Evolutionary conservation across 2,797 vertebrate genomes (phyloP).

Genomic region (Euphonia xanthogaster): DNA sequence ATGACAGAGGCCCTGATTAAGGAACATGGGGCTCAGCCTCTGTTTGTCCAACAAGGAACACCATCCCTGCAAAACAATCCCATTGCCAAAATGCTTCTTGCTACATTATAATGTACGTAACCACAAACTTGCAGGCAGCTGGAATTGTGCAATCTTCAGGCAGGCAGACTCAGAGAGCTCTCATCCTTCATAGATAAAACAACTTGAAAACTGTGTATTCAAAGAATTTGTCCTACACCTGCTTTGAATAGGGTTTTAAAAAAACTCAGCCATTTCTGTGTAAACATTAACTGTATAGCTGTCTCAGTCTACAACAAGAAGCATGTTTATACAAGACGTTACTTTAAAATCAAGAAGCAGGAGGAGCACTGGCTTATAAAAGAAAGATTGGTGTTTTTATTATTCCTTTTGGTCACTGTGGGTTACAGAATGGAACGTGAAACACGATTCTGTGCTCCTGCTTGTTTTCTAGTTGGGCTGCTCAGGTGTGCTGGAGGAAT

Average conservation of each 20-base stretch:
- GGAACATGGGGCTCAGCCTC: neutral
- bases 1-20: neutral
- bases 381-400: neutral
- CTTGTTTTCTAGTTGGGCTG: neutral
- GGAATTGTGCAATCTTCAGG: neutral
- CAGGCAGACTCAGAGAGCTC: neutral
- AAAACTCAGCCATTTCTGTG: neutral
- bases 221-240: neutral
- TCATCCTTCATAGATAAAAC: neutral
- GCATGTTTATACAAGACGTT: neutral
- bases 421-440: neutral
- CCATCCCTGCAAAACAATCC: neutral
- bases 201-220: neutral
- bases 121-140: neutral
- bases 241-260: neutral
- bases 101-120: neutral
- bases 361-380: neutral
- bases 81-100: neutral
- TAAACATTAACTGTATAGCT: neutral
- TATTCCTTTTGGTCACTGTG: neutral
- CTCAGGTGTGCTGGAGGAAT: neutral
- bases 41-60: neutral
- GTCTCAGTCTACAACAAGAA: neutral
- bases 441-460: neutral
- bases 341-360: neutral